Percentiles rank a stretch among this genome's conserved stretches.
Evolutionary conservation across 2,113 vertebrate genomes (phyloP).

Genomic region (Lanius collurio): DNA sequence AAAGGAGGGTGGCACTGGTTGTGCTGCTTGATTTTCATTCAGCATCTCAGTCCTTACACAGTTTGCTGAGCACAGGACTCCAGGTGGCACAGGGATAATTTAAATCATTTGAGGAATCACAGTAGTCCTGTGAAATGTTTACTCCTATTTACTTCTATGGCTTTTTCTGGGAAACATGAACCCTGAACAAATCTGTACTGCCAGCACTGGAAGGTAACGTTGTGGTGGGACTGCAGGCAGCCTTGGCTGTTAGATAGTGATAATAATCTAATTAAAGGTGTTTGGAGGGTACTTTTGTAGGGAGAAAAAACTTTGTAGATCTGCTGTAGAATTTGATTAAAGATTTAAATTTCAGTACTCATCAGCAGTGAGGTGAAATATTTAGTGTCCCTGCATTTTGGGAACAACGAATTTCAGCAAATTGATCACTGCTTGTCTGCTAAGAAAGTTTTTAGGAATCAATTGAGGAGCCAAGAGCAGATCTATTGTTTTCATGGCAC

Average conservation of each 20-base stretch:
- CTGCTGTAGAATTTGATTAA: neutral
- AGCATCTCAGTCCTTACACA: neutral
- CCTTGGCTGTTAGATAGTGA: neutral
- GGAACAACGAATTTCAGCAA: conserved; percentile 34
- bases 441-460: conserved; percentile 12
- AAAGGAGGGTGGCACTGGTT: neutral
- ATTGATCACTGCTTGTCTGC: conserved; percentile 28
- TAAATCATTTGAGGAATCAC: neutral
- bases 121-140: neutral
- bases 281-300: neutral
- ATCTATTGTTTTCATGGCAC: conserved; percentile 32
- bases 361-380: neutral
- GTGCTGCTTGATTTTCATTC: neutral
- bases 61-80: neutral
- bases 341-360: neutral
- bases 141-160: neutral
- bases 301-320: neutral
- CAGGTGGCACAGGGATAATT: neutral
- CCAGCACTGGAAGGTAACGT: conserved; percentile 22
- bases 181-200: neutral
- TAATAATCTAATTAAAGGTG: neutral
- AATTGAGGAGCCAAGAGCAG: neutral
- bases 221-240: neutral
- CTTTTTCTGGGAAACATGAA: neutral
- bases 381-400: neutral